A percentile compares a stretch with the other conserved stretches of the same genome.
These are phyloP conservation scores for Onthophagus taurus DNA, from an alignment of 1,140 invertebrate species.

Conservation along the genomic window DNA sequence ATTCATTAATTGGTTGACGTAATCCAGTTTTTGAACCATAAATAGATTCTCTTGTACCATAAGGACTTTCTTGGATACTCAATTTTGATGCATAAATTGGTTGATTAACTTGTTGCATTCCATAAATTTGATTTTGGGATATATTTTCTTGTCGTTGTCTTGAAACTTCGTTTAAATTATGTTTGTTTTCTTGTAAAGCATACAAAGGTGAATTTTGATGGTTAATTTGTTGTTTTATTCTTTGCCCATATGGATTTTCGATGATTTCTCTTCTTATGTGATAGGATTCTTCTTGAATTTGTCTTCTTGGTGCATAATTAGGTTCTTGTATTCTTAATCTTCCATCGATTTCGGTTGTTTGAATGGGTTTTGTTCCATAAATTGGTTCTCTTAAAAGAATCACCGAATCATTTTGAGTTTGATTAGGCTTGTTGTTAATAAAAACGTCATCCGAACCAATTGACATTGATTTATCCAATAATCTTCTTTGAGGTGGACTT, in stretches of 20 bases:
- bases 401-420: slow-evolving; percentile 1
- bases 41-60: background rate
- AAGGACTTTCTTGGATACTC: background rate
- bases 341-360: no score
- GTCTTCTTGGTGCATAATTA: background rate
- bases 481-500: slow-evolving; percentile 44
- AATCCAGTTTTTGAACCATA: background rate
- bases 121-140: slow-evolving; percentile 7
- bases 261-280: background rate
- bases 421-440: slow-evolving; percentile 11
- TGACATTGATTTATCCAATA: slow-evolving; percentile 26
- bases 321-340: no score
- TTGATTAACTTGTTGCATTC: slow-evolving; percentile 1
- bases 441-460: slow-evolving; percentile 21
- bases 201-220: slow-evolving; percentile 2
- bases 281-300: background rate
- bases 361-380: slow-evolving; percentile 13
- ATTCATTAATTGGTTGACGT: background rate
- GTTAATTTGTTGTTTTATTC: no score
- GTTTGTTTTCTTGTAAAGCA: background rate
- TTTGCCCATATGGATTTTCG: background rate
- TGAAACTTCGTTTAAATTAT: background rate
- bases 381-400: slow-evolving; percentile 14
- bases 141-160: slow-evolving; percentile 6
- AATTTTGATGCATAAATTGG: slow-evolving; percentile 4